Evolutionary conservation across 2,888 invertebrate species (phyloP).

Genomic region (Brenthis ino): DNA sequence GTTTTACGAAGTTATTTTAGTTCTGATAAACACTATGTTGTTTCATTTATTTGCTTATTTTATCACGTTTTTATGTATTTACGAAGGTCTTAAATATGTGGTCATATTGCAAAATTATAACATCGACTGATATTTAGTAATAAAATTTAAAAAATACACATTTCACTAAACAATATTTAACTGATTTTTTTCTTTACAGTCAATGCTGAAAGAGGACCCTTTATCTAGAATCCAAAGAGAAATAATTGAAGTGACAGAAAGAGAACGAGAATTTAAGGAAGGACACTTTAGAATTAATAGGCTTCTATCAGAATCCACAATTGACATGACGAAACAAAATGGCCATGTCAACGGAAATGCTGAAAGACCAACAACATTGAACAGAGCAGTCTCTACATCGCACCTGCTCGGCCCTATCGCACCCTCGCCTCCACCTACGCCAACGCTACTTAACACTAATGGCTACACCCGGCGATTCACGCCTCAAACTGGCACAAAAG

Average conservation of each 20-base stretch:
- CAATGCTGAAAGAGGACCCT: constrained; percentile 86
- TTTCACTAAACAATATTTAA: background rate
- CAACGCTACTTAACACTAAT: constrained; percentile 68
- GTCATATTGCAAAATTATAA: background rate
- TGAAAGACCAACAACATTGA: constrained; percentile 58
- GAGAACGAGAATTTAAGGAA: constrained; percentile 90
- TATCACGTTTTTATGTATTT: constrained; percentile 5
- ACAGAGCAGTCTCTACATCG: constrained; percentile 74
- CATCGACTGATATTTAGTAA: background rate
- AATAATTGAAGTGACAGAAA: constrained; percentile 91
- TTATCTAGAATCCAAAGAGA: constrained; percentile 93
- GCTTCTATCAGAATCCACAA: constrained; percentile 73
- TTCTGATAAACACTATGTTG: constrained; percentile 23
- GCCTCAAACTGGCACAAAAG: constrained; percentile 86
- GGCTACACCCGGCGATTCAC: constrained; percentile 84
- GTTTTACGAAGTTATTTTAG: constrained; percentile 24
- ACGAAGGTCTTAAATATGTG: background rate
- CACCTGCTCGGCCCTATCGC: constrained; percentile 68
- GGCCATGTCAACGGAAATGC: constrained; percentile 68
- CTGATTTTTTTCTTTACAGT: constrained; percentile 58
- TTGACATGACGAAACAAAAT: constrained; percentile 75
- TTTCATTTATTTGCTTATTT: constrained; percentile 11
- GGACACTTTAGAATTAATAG: constrained; percentile 78
- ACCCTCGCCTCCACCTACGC: constrained; percentile 65
- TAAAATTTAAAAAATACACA: background rate